Percentiles rank a stretch among this genome's conserved stretches.
These are phyloP conservation scores for Cyrtonyx montezumae DNA, from an alignment of 2,113 vertebrate species.

Conservation along the genomic window DNA sequence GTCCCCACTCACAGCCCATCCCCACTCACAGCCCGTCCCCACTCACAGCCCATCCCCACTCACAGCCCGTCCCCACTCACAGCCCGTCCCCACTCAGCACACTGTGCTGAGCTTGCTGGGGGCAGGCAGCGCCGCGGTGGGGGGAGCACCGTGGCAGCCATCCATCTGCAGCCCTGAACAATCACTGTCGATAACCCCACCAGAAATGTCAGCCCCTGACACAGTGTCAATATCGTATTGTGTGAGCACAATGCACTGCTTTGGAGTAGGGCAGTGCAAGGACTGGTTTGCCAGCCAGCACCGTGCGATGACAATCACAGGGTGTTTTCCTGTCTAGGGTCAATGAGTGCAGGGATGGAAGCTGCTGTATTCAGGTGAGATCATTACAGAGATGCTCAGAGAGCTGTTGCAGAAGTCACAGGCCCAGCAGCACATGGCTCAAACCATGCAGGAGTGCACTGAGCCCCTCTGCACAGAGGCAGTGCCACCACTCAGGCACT, in stretches of 20 bases:
- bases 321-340: neutral
- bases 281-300: neutral
- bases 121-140: too few relatives aligned
- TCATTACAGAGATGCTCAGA: neutral
- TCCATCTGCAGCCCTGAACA: neutral
- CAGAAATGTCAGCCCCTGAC: neutral
- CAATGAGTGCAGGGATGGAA: neutral
- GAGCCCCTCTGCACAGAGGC: too few relatives aligned
- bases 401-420: too few relatives aligned
- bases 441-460: too few relatives aligned
- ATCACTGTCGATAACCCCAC: neutral
- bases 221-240: accelerated
- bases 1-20: too few relatives aligned
- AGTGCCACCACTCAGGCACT: too few relatives aligned
- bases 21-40: too few relatives aligned
- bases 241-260: neutral
- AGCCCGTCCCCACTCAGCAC: too few relatives aligned
- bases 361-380: neutral
- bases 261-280: neutral
- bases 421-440: too few relatives aligned
- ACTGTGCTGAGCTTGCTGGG: too few relatives aligned
- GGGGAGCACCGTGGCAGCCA: neutral
- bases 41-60: too few relatives aligned
- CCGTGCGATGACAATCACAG: neutral
- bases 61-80: too few relatives aligned